A percentile compares a stretch with the other conserved stretches of the same genome.
These are phyloP conservation scores for Chloroceryle aenea DNA, from an alignment of 2,113 vertebrate genomes.

Conservation along the genomic window DNA sequence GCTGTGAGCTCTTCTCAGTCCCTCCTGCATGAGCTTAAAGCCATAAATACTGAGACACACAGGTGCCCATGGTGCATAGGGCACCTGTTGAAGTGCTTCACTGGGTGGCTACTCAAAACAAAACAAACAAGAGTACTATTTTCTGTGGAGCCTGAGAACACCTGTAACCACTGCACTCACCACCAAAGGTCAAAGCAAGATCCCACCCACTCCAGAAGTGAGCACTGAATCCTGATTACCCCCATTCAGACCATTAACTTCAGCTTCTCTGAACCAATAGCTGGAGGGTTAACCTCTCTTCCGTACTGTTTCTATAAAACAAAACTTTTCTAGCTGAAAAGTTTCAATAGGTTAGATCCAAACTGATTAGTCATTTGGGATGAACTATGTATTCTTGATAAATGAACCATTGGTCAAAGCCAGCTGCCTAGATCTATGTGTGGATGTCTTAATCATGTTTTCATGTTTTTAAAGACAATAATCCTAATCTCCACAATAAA, in stretches of 20 bases:
- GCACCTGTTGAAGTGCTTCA: neutral
- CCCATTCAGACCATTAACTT: neutral
- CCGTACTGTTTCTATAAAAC: neutral
- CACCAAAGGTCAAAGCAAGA: neutral
- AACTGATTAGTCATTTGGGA: neutral
- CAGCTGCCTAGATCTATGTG: neutral
- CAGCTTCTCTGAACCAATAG: neutral
- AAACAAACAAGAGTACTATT: neutral
- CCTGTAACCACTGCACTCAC: neutral
- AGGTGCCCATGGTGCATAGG: fast-evolving
- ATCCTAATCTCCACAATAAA: neutral
- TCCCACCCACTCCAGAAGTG: neutral
- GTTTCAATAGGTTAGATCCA: neutral
- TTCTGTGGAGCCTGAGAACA: neutral
- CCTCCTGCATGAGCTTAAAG: neutral
- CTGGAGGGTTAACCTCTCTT: neutral
- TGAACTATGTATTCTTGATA: neutral
- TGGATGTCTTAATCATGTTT: neutral
- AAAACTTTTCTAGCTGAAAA: neutral
- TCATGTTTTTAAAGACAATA: neutral
- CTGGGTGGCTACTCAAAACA: neutral
- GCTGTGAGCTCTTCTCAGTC: neutral
- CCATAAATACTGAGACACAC: neutral
- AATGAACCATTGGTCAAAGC: neutral
- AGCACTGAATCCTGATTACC: neutral